These are phyloP conservation scores for Sesia apiformis DNA, from an alignment of 2,888 invertebrate species.

Conservation along the genomic window DNA sequence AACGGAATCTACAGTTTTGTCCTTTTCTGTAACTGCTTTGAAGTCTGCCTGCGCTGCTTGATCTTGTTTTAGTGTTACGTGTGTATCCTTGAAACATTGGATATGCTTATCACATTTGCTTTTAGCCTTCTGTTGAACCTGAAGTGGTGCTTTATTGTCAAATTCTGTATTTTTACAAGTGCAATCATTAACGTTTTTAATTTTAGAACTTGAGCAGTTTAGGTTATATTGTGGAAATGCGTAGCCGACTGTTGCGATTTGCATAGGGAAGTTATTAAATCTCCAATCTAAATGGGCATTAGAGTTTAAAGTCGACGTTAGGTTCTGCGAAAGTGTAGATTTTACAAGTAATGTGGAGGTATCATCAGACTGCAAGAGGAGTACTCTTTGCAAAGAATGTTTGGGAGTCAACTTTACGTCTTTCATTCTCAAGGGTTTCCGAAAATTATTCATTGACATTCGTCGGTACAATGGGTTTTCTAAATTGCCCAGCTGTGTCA, in stretches of 20 bases:
- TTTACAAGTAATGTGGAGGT: slow-evolving; percentile 34
- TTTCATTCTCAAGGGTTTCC: slow-evolving; percentile 40
- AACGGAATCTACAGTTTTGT: neutral
- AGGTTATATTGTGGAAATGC: slow-evolving; percentile 25
- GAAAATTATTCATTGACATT: slow-evolving; percentile 34
- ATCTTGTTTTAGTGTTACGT: neutral
- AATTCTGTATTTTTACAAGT: too few species aligned
- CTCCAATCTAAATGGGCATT: slow-evolving; percentile 31
- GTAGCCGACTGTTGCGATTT: slow-evolving; percentile 49
- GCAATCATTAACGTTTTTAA: neutral
- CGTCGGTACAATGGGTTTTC: slow-evolving; percentile 33
- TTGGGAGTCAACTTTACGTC: slow-evolving; percentile 47
- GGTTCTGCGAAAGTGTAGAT: slow-evolving; percentile 17
- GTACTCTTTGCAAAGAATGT: slow-evolving; percentile 35
- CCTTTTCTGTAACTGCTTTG: neutral
- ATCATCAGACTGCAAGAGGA: slow-evolving; percentile 47
- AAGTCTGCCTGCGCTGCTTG: neutral
- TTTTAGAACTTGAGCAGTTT: neutral
- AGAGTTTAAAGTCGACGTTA: slow-evolving; percentile 20
- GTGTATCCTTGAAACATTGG: slow-evolving; percentile 17
- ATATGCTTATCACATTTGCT: slow-evolving; percentile 13
- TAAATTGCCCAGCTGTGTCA: slow-evolving; percentile 28
- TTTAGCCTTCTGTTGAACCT: neutral
- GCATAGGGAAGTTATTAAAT: slow-evolving; percentile 36
- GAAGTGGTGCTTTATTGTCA: too few species aligned